Base-by-base conservation (phyloP, 2,113 vertebrate genomes). In the Atractosteus spatula region DNA sequence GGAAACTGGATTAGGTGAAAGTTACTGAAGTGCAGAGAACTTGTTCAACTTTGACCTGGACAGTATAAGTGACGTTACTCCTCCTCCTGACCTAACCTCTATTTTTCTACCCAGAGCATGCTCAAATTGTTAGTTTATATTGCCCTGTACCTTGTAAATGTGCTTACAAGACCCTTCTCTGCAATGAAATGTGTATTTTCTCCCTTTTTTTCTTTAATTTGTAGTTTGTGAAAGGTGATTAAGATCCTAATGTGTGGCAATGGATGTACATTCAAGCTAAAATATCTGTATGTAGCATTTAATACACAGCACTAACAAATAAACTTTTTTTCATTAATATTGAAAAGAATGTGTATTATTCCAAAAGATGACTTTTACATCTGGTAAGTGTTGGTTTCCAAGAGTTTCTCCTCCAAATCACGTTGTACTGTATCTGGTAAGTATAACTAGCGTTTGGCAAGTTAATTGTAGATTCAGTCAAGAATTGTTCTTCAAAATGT, bases 251-350 rank as follows among this genome's bases (percentile, higher is more conserved):
- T 75, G 89, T 90, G 86, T 70, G 41, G 80, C 82, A 61, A 84
- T 71, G 83, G 88, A 84, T 72, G 79, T 85, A 91, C 81, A 84
- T 87, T 89, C 78, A 89, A 87, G 83, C 82, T 86, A 76, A 85
- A 81, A 85, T 85, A 87, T 89, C 86, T 90, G 88, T 89, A 89
- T 90, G 90, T 90, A 91, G 89, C 88, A 88, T 91, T 92, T 84
- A 83, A 83, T 91, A 91, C 85, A 87, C 82, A 82, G 85, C 89
- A 91, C 89, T 91, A 91, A 91, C 87, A 83, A 91, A 91, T 92
- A 88, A 91, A 90, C 74, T 43, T 65, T 16, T 88, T 89, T 89
- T 82, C 82, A 87, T 90, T 86, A 88, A 83, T 85, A 81, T 76
- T 64, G n/a, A 45, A 43, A n/a, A 0, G 55, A 68, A n/a, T 55